Base-by-base conservation (phyloP, 2,113 vertebrate species). In the Turnix velox region DNA sequence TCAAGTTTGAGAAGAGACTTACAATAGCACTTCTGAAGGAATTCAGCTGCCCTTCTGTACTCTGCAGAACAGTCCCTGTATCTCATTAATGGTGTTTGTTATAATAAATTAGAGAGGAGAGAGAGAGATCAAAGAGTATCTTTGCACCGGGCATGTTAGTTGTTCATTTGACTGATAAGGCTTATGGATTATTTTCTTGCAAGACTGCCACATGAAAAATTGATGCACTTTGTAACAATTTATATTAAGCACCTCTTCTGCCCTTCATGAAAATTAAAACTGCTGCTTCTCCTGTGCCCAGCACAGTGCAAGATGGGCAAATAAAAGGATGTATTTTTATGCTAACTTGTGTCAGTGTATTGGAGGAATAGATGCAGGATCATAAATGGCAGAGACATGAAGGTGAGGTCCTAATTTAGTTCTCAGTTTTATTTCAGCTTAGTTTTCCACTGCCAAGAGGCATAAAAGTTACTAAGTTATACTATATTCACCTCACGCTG, bases 391-490 rank as follows among this genome's bases (percentile, higher is more conserved):
- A 49, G n/a, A 90, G 24, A 84, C 58, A 79, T 90, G 92, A 97
- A 96, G 84, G 87, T 78, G 86, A 97, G 68, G 33, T 90, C 80
- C 92, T 97, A 97, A 96, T 97, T 97, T 96, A 96, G 94, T 95
- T 97, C 67, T 40, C 66, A 74, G 80, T 88, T 97, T 95, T 95
- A 96, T 97, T 97, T 96, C 89, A 95, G 76, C 88, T 94, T 96
- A 95, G 72, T 96, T 95, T 96, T 95, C 94, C 45, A 66, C 95
- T 87, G 94, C 93, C 95, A 88, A 33, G 31, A 97, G 96, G 93
- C 89, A 96, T 80, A 93, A 92, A 97, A 97, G 89, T 97, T 98
- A 93, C 83, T 95, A 93, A 97, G 84, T 97, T 96, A 97, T 93
- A 90, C 94, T 95, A 52, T 73, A 96, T 96, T 97, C 94, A 90